Evolutionary conservation across 2,888 invertebrate species (phyloP).

Genomic region (Aleiodes leptofemur): DNA sequence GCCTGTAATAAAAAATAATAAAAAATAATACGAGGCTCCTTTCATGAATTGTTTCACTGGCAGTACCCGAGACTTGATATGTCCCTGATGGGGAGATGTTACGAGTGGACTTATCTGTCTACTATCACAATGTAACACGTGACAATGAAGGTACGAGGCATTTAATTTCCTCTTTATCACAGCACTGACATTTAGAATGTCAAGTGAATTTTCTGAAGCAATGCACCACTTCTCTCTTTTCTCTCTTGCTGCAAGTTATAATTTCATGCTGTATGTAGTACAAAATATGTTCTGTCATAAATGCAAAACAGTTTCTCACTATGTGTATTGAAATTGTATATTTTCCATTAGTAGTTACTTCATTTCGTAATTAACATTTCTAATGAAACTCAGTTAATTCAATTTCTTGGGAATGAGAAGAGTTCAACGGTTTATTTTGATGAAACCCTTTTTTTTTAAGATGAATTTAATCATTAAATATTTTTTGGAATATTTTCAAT

Average conservation of each 20-base stretch:
- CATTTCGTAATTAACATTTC: not conserved
- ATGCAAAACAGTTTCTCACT: too few relatives aligned
- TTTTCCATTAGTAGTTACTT: not conserved
- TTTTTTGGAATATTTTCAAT: too few relatives aligned
- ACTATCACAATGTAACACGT: constrained; percentile 23
- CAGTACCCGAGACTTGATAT: not conserved
- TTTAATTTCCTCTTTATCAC: constrained; percentile 42
- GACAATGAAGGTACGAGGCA: constrained; percentile 33
- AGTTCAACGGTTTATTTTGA: too few relatives aligned
- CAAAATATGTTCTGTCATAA: constrained; percentile 5
- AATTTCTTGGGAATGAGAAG: too few relatives aligned
- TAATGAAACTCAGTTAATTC: not conserved
- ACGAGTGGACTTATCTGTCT: constrained; percentile 26
- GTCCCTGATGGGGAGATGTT: not conserved
- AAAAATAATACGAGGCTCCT: not conserved
- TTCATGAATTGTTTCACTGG: constrained; percentile 23
- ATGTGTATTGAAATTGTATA: too few relatives aligned
- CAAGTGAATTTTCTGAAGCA: constrained; percentile 38
- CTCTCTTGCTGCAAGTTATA: not conserved
- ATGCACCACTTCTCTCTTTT: not conserved
- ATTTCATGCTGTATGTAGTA: constrained; percentile 1
- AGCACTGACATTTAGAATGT: constrained; percentile 20
- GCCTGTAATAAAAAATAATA: too few relatives aligned
- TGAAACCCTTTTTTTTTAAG: too few relatives aligned
- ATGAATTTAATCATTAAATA: too few relatives aligned